phyloP scores from a whole-genome alignment of 2,113 vertebrate genomes.

The Neodon shergylaensis region DNA sequence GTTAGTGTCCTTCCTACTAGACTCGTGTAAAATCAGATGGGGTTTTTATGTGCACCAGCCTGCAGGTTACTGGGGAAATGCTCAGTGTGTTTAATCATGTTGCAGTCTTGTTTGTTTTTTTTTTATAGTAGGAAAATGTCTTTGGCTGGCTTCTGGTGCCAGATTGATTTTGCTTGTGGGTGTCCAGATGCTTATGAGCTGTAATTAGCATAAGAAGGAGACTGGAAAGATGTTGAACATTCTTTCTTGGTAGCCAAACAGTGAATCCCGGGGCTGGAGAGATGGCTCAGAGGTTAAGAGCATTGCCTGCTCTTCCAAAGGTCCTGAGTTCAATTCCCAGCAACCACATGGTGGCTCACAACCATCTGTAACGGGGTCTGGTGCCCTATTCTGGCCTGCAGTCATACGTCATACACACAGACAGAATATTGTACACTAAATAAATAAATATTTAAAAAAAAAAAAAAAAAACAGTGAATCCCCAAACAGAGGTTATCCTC shows the following conservation, averaged over 20 bases:
- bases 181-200: conserved; percentile 76
- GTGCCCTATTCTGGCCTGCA: too few relatives aligned
- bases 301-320: too few relatives aligned
- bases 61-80: conserved; percentile 69
- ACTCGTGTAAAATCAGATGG: conserved; percentile 32
- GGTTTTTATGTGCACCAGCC: conserved; percentile 54
- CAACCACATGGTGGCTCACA: too few relatives aligned
- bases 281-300: too few relatives aligned
- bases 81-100: conserved; percentile 67
- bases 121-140: conserved; percentile 66
- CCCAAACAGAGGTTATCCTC: conserved; percentile 62
- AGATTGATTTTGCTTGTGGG: conserved; percentile 79
- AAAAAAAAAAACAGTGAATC: conserved; percentile 59
- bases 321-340: too few relatives aligned
- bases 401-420: too few relatives aligned
- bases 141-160: conserved; percentile 68
- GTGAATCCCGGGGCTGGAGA: too few relatives aligned
- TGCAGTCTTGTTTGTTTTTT: conserved; percentile 58
- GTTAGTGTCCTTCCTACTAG: conserved; percentile 61
- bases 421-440: too few relatives aligned
- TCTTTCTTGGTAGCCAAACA: conserved; percentile 67
- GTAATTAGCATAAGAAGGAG: conserved; percentile 76
- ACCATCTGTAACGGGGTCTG: too few relatives aligned
- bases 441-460: too few relatives aligned
- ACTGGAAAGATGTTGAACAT: conserved; percentile 66